Evolutionary conservation across 1,140 invertebrate genomes (phyloP).

Genomic region (Himalopsyche phryganea): DNA sequence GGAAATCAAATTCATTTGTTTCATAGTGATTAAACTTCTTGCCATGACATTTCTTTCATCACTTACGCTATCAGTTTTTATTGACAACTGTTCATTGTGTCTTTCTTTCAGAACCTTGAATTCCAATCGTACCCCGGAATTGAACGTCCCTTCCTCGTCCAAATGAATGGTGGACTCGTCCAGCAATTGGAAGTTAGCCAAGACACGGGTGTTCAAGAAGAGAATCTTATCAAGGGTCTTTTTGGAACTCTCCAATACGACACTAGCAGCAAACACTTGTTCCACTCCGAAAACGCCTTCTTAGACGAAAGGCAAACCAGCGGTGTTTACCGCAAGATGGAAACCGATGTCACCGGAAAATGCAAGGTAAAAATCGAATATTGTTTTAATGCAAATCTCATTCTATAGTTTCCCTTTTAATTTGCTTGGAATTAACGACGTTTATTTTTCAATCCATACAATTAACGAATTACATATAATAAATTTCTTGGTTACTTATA

Average conservation of each 20-base stretch:
- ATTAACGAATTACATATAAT: too few species aligned
- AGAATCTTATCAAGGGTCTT: conserved; percentile 63
- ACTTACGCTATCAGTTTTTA: too few species aligned
- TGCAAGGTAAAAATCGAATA: conserved; percentile 49
- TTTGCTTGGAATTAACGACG: too few species aligned
- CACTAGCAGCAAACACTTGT: conserved; percentile 44
- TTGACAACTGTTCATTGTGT: not conserved
- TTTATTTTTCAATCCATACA: too few species aligned
- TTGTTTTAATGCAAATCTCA: too few species aligned
- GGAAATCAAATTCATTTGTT: too few species aligned
- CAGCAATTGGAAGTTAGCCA: conserved; percentile 47
- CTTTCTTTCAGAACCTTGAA: conserved; percentile 44
- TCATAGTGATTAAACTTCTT: too few species aligned
- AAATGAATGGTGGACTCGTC: conserved; percentile 51
- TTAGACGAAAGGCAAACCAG: conserved; percentile 46
- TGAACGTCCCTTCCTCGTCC: conserved; percentile 53
- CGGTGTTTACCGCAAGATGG: conserved; percentile 62
- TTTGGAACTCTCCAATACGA: conserved; percentile 58
- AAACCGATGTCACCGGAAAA: conserved; percentile 64
- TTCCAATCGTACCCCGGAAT: conserved; percentile 45
- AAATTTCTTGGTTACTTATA: too few species aligned
- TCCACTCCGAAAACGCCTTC: conserved; percentile 44
- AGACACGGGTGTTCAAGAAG: conserved; percentile 52
- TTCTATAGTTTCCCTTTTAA: too few species aligned
- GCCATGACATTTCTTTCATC: too few species aligned